Percentiles rank a stretch among this genome's conserved stretches.
Conservation (phyloP, 64 coral and sea anemone species). For the Dendronephthya gigantea region DNA sequence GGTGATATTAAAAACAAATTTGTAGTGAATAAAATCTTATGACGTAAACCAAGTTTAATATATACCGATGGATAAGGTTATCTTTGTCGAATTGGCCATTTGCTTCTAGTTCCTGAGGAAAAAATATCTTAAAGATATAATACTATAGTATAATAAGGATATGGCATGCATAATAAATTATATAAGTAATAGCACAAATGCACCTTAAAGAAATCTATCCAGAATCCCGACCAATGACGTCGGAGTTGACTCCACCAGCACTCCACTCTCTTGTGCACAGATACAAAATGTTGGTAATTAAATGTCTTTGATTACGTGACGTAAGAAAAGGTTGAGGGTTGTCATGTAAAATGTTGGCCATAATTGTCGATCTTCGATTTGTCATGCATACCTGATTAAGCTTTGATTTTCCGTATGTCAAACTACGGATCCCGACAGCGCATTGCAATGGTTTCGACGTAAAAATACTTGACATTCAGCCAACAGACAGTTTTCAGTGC, state of each 20-base stretch:
- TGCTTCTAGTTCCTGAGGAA: background rate
- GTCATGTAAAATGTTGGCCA: no score
- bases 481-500: background rate
- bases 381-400: slow-evolving; percentile 1
- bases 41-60: background rate
- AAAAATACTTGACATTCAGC: background rate
- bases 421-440: background rate
- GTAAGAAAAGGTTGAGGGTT: no score
- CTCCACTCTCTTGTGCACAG: slow-evolving; percentile 28
- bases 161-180: background rate
- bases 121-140: background rate
- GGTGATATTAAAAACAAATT: background rate
- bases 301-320: background rate
- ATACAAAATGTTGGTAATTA: background rate
- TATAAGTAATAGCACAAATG: background rate
- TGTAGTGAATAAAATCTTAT: background rate
- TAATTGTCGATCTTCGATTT: background rate
- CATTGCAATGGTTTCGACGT: background rate
- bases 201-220: no score
- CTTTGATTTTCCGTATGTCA: background rate
- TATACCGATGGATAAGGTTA: slow-evolving; percentile 18
- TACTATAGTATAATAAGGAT: background rate
- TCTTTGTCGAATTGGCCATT: background rate
- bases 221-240: background rate
- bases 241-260: slow-evolving; percentile 37